A percentile compares a stretch with the other conserved stretches of the same genome.
phyloP scores from a whole-genome alignment of 2,888 invertebrate genomes.

The Lissonota sp. region DNA sequence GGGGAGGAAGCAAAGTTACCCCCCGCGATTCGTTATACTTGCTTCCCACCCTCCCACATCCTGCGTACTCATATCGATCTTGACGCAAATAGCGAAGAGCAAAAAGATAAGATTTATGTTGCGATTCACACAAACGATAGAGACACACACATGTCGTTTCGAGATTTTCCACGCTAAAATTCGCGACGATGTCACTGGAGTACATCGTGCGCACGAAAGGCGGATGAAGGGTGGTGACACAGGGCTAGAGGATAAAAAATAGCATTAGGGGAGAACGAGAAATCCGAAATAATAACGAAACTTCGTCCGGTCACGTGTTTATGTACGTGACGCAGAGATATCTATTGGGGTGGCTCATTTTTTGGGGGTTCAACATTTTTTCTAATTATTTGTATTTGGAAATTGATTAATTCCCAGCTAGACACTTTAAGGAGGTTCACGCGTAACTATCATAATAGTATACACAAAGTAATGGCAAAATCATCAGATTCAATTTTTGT shows the following conservation, averaged over 20 bases:
- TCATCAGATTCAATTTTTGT: no score
- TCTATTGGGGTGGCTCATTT: no score
- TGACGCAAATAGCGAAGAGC: constrained; percentile 18
- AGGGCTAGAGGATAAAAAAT: constrained; percentile 1
- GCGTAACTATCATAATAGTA: no score
- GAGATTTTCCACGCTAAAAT: neutral
- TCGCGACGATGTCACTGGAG: neutral
- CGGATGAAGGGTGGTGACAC: neutral
- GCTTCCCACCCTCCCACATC: constrained; percentile 3
- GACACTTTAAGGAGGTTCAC: no score
- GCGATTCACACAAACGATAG: constrained; percentile 33
- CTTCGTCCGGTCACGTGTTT: constrained; percentile 8
- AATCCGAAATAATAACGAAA: constrained; percentile 12
- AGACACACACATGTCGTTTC: constrained; percentile 30
- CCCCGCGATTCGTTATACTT: constrained; percentile 32
- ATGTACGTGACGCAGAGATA: no score
- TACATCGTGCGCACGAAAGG: neutral
- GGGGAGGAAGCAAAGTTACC: constrained; percentile 6
- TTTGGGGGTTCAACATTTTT: no score
- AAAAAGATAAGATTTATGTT: constrained; percentile 38
- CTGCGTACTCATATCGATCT: constrained; percentile 43
- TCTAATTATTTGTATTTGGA: no score
- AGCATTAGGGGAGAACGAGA: neutral
- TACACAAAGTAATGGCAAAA: no score
- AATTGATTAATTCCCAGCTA: no score